These are phyloP conservation scores for Cyclopterus lumpus DNA, from an alignment of 2,797 vertebrate genomes.

Conservation along the genomic window DNA sequence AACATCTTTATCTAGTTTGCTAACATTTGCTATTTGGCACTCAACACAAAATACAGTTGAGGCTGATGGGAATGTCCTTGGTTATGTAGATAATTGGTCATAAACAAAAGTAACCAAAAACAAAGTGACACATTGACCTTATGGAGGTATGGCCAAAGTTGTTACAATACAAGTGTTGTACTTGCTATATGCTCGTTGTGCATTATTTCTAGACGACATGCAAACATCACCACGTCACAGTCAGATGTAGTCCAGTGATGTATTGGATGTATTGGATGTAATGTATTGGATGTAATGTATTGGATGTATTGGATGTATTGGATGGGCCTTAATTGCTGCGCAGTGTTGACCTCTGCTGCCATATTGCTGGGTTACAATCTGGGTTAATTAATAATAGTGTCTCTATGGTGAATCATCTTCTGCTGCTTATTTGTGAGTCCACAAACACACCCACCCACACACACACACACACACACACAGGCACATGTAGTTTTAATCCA, in stretches of 20 bases:
- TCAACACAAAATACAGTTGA: background rate
- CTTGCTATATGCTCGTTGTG: background rate
- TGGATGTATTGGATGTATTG: too few species aligned
- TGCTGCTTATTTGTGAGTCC: conserved; percentile 14
- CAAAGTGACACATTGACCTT: background rate
- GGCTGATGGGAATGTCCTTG: background rate
- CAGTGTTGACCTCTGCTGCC: conserved; percentile 7
- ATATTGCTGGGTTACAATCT: conserved; percentile 11
- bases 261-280: too few species aligned
- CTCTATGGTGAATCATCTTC: conserved; percentile 18
- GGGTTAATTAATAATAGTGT: conserved; percentile 44
- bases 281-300: background rate
- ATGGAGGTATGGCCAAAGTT: background rate
- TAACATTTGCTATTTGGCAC: background rate
- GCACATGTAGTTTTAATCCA: conserved; percentile 16
- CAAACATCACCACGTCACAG: conserved; percentile 9
- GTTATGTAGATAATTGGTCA: background rate
- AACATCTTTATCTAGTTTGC: background rate
- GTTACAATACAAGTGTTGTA: background rate
- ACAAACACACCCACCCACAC: conserved; percentile 22
- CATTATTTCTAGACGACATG: background rate
- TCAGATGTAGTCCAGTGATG: background rate
- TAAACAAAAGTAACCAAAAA: background rate
- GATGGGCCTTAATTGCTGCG: conserved; percentile 1
- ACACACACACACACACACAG: conserved; percentile 9